Base-by-base conservation (phyloP, 2,113 vertebrate genomes). In the Oryzias celebensis region DNA sequence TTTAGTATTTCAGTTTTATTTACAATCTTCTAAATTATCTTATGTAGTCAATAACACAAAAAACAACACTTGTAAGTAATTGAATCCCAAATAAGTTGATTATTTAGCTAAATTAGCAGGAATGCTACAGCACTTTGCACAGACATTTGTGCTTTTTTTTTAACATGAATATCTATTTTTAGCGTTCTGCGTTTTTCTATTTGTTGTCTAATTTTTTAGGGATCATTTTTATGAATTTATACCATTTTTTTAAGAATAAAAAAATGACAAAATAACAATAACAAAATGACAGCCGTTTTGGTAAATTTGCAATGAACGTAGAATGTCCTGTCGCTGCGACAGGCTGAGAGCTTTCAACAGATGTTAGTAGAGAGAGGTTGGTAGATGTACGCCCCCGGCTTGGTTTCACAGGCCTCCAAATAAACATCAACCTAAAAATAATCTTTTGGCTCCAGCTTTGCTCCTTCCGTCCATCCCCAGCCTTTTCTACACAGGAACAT, bases 341-440 rank as follows among this genome's bases (percentile, higher is more conserved):
- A 85, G 77, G 80, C 77, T 87, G 81, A 88, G 83, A 82, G 68
- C 66, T 69, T 72, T 74, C 67, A 65, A 85, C 87, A 86, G 87
- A 87, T 87, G 87, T 81, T 60, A 28, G 58, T 46, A 64, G 58
- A 77, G 62, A 65, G 65, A 56, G 71, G 67, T 73, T 75, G 73
- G 77, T 85, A 81, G 82, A 80, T 76, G 73, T 87, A 84, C 68
- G 84, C 77, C 85, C 36, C 84, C 65, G 83, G 81, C 71, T 89
- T 90, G 74, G 88, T 91, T 91, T 91, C 88, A 89, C 78, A 69
- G 81, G 81, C 84, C 89, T 80, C 73, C 86, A 88, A 91, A 92
- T 90, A 92, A 89, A 90, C 87, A 75, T 87, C 85, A 75, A 70
- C 73, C 91, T 92, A 91, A 87, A 92, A 91, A 91, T 92, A 92